These are phyloP conservation scores for Brachymystax lenok DNA, from an alignment of 2,797 vertebrate species.

Conservation along the genomic window DNA sequence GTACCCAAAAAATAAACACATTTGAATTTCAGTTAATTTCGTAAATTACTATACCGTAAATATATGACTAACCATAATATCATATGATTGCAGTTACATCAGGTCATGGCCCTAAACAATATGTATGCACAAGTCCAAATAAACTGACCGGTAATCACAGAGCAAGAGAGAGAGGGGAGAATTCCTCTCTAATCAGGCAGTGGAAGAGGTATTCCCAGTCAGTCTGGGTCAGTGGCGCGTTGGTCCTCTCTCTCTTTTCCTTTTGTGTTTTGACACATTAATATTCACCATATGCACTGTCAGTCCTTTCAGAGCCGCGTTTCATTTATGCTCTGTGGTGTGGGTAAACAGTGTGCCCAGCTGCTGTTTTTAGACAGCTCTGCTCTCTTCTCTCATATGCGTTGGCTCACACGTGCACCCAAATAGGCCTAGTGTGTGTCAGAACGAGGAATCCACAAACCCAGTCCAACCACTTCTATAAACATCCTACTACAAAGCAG, in stretches of 20 bases:
- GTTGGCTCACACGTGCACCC: constrained; percentile 58
- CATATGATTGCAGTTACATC: constrained; percentile 21
- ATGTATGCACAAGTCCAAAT: constrained; percentile 24
- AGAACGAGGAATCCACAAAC: constrained; percentile 59
- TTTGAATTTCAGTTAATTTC: constrained; percentile 9
- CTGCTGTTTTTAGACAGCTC: constrained; percentile 66
- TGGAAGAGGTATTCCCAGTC: constrained; percentile 67
- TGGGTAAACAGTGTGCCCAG: constrained; percentile 76
- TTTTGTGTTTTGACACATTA: constrained; percentile 83
- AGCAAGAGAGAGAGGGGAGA: constrained; percentile 29
- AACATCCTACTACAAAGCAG: constrained; percentile 52
- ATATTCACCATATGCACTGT: constrained; percentile 85
- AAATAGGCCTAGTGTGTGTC: constrained; percentile 58
- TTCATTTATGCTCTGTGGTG: constrained; percentile 81
- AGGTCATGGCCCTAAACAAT: constrained; percentile 20
- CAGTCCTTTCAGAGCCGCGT: constrained; percentile 82
- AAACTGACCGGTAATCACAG: constrained; percentile 42
- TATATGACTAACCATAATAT: constrained; percentile 5
- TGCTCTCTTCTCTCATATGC: constrained; percentile 28
- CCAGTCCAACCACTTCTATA: constrained; percentile 55
- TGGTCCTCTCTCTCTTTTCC: too few species aligned
- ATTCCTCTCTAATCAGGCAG: constrained; percentile 42
- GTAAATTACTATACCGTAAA: not conserved
- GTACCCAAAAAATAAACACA: not conserved
- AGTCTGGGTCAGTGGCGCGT: constrained; percentile 74